Conservation (phyloP, 2,797 vertebrate genomes). For the Falco columbarius region DNA sequence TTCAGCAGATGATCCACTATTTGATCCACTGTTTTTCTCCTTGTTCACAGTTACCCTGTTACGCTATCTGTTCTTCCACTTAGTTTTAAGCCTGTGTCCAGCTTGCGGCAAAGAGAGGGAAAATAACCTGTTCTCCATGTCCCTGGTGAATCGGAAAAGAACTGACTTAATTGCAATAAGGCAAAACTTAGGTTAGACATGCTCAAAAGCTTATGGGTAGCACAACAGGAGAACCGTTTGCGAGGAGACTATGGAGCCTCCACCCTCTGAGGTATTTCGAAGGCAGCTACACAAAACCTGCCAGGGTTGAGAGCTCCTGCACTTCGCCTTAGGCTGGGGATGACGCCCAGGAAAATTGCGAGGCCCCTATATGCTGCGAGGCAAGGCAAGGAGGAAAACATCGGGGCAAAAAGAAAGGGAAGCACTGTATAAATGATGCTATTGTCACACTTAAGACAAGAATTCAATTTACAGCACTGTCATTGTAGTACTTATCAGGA, state of each 20-base stretch:
- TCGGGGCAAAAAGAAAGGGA: not conserved
- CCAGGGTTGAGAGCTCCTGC: not conserved
- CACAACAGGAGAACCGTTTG: not conserved
- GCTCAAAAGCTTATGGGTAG: not conserved
- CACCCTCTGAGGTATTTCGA: not conserved
- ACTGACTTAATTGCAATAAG: not conserved
- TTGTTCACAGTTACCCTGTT: not conserved
- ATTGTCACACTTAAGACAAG: not conserved
- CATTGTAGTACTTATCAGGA: not conserved
- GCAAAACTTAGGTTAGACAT: not conserved
- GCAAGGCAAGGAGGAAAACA: not conserved
- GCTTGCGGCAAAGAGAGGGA: not conserved
- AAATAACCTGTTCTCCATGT: not conserved
- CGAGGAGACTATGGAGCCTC: not conserved
- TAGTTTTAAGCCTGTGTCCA: not conserved
- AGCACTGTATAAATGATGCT: not conserved
- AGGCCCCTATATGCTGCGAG: not conserved
- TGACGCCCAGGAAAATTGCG: not conserved
- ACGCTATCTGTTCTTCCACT: not conserved
- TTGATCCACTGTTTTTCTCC: not conserved
- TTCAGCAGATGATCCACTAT: not conserved
- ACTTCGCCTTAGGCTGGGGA: not conserved
- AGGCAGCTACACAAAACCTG: not conserved
- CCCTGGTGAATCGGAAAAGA: not conserved
- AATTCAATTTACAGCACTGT: not conserved